Evolutionary conservation across 1,140 invertebrate species (phyloP).

Genomic region (Phortica variegata): DNA sequence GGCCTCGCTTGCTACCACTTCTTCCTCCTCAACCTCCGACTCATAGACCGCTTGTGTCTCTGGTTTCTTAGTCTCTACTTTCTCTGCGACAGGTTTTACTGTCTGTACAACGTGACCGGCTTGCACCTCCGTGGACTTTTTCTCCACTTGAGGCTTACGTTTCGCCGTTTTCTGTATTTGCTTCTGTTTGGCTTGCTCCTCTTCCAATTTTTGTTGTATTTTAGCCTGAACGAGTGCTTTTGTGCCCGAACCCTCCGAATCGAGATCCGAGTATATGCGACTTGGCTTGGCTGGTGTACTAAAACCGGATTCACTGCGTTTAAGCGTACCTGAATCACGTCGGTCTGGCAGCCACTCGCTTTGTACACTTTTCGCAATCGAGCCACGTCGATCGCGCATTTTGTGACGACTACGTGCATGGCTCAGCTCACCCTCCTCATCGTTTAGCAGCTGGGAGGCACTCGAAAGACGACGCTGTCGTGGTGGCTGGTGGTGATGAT

Average conservation of each 20-base stretch:
- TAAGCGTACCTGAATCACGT: conserved; percentile 31
- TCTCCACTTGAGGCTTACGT: conserved; percentile 20
- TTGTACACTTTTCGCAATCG: conserved; percentile 46
- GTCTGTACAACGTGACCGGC: background rate
- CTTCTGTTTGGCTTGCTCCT: conserved; percentile 26
- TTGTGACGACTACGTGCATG: conserved; percentile 24
- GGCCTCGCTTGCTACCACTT: too few relatives aligned
- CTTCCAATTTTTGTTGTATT: conserved; percentile 49
- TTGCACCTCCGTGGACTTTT: conserved; percentile 14
- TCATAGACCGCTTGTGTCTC: background rate
- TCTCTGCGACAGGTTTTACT: background rate
- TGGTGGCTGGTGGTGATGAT: conserved; percentile 16
- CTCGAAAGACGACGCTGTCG: conserved; percentile 40
- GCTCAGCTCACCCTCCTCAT: conserved; percentile 27
- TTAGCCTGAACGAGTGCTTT: conserved; percentile 51
- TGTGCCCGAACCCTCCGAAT: conserved; percentile 47
- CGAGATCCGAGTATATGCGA: conserved; percentile 52
- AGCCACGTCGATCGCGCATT: conserved; percentile 35
- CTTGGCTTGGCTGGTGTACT: conserved; percentile 20
- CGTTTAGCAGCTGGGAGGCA: conserved; percentile 44
- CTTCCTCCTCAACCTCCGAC: conserved; percentile 5
- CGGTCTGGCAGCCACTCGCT: conserved; percentile 44
- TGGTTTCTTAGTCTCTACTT: background rate
- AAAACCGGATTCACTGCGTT: conserved; percentile 16
- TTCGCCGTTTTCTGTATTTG: conserved; percentile 16